Evolutionary conservation across 2,797 vertebrate species (phyloP), one percentile per base, ranked within the genome.

Genomic region (Sardinella longiceps): DNA sequence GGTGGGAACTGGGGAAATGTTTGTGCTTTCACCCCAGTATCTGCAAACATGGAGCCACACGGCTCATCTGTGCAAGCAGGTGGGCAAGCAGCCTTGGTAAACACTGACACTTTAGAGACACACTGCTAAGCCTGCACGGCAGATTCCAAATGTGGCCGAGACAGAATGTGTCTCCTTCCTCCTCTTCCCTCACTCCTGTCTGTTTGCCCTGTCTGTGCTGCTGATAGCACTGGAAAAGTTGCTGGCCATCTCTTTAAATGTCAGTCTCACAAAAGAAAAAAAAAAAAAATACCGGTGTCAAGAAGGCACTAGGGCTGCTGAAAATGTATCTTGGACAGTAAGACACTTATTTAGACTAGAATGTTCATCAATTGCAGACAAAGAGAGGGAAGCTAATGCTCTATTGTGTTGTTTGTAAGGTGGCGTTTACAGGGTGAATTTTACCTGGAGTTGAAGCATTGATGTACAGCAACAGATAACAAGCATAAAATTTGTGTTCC

Each of bases 31-130:
- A 86, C 84, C 84, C 85, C 89, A 88, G 89, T 88, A 84, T 88
- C 90, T 86, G 90, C 88, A 93, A 93, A 93, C 92, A 91, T 87
- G 5, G 46, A 88, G 85, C 90, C 83, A 84, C 82, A 45, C n/a
- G 50, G 84, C 90, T 93, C 89, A 89, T 91, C 89, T 91, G 90
- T 88, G 15, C 50, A 85, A 81, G 66, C 70, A 87, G 86, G 86
- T 85, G 87, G 90, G 86, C 87, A 89, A 93, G 91, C 89, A 91
- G 87, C 89, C 86, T 90, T 14, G 2, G 88, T 89, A 94, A 93
- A 92, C 90, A 92, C 86, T 88, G 89, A 88, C 88, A 89, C 90
- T 87, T 88, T 85, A 51, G 87, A 86, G 82, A 86, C 85, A 83
- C 83, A 81, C 37, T 53, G 87, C 87, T 85, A 88, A 89, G 86